Base-by-base conservation (phyloP, 2,888 invertebrate genomes). In the Drosophila mimetica region DNA sequence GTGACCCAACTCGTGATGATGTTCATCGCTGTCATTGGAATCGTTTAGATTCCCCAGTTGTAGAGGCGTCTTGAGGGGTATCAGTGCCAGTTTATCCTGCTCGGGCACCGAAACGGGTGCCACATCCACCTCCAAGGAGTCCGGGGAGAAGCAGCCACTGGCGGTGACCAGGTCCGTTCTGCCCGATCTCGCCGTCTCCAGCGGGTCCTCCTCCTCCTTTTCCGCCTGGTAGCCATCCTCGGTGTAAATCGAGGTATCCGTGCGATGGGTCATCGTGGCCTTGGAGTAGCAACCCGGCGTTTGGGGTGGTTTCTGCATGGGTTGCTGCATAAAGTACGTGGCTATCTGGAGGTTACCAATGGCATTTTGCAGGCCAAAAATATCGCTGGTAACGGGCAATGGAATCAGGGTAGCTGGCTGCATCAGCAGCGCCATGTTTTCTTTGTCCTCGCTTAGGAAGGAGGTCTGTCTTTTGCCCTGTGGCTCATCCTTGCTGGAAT, bases 331-430 rank as follows among this genome's bases (percentile, higher is more conserved):
- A 14, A 91, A 80, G 54, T 91, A 90, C 0, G 91, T 90, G 39
- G 92, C 91, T 7, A 92, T 89, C 73, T 92, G 92, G 2, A 92
- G 77, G 73, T 92, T 92, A 0, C 91, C 92, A 22, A 91, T 90
- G 37, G 90, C 89, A 53, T 89, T 91, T 53, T 91, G 91, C 0
- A 91, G 75, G 0, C 91, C 91, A 54, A 91, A 90, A 11, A 92
- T 89, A 48, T 92, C 92, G 2, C 77, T 89, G 20, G 92, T 91
- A 4, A 91, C 90, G 0, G 91, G 92, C 66, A 91, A 67, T 36
- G 93, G 92, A 39, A 92, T 90, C 0, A 92, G 65, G 1, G 91
- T 91, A 2, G 92, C 90, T 8, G 91, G 91, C 42, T 91, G 91
- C 78, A 93, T 79, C 90, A 91, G 65, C 5, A 88, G 63, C 1